A percentile compares a stretch with the other conserved stretches of the same genome.
Evolutionary conservation across 2,888 invertebrate species (phyloP).

Genomic region (Nemoura dubitans): DNA sequence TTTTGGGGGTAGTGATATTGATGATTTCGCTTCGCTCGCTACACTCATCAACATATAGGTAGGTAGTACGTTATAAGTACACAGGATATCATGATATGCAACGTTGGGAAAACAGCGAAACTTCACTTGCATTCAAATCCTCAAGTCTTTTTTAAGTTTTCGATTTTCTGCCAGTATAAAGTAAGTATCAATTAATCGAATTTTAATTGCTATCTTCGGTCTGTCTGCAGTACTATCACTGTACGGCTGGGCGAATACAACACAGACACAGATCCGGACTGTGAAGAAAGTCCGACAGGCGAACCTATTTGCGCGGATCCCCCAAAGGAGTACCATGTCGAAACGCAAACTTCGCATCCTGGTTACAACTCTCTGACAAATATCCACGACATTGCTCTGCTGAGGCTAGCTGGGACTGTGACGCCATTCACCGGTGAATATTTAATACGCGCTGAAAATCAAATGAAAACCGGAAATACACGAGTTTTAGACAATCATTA

Average conservation of each 20-base stretch:
- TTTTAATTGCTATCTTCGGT: too few relatives aligned
- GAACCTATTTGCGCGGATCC: constrained; percentile 65
- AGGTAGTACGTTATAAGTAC: too few relatives aligned
- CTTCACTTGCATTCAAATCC: too few relatives aligned
- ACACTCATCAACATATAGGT: too few relatives aligned
- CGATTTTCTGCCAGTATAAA: too few relatives aligned
- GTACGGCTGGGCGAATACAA: constrained; percentile 75
- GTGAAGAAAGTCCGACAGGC: constrained; percentile 57
- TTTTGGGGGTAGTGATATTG: too few relatives aligned
- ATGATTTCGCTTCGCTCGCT: too few relatives aligned
- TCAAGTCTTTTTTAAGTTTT: too few relatives aligned
- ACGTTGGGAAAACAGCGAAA: too few relatives aligned
- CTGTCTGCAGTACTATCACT: constrained; percentile 54
- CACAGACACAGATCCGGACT: constrained; percentile 68
- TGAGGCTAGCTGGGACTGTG: constrained; percentile 68
- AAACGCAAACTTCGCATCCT: constrained; percentile 72
- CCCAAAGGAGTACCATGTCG: constrained; percentile 69
- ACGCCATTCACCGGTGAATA: constrained; percentile 59
- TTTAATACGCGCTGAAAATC: neutral
- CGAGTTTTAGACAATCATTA: too few relatives aligned
- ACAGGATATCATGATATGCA: too few relatives aligned
- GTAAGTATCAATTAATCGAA: too few relatives aligned
- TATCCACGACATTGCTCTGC: constrained; percentile 76
- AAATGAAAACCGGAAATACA: neutral
- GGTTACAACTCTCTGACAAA: constrained; percentile 66